phyloP scores from a whole-genome alignment of 2,797 vertebrate genomes.

The Xiphorhynchus erythropygius region DNA sequence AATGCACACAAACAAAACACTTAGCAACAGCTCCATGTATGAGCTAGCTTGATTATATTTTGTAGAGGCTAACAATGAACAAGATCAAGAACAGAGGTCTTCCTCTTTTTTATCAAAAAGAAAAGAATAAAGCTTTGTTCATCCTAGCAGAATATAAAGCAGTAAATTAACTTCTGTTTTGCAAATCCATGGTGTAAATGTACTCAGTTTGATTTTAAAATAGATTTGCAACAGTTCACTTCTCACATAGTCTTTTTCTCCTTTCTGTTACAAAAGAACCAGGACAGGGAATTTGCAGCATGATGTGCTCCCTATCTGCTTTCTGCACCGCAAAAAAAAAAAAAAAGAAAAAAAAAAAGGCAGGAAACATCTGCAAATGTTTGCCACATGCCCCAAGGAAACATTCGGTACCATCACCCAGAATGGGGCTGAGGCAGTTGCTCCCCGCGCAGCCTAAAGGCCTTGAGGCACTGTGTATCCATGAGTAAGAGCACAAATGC shows the following conservation, averaged over 20 bases:
- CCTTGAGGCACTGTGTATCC: background rate
- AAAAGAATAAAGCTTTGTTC: background rate
- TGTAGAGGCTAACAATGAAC: background rate
- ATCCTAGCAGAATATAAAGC: background rate
- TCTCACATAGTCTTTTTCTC: background rate
- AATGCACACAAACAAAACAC: background rate
- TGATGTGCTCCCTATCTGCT: background rate
- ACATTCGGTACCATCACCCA: background rate
- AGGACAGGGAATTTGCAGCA: background rate
- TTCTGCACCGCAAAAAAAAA: background rate
- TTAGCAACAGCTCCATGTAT: background rate
- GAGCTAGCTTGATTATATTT: background rate
- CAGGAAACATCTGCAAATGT: background rate
- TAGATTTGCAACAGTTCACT: background rate
- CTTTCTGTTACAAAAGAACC: background rate
- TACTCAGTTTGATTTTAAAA: background rate
- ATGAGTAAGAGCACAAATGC: background rate
- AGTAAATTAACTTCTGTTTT: conserved; percentile 3
- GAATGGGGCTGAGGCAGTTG: background rate
- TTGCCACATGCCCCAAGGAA: background rate
- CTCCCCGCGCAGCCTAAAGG: background rate
- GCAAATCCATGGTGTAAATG: background rate
- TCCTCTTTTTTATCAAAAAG: background rate
- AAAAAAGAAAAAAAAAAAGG: background rate
- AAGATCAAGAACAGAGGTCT: background rate